A percentile compares a stretch with the other conserved stretches of the same genome.
Evolutionary conservation across 1,140 invertebrate species (phyloP).

Genomic region (Monochamus saltuarius): DNA sequence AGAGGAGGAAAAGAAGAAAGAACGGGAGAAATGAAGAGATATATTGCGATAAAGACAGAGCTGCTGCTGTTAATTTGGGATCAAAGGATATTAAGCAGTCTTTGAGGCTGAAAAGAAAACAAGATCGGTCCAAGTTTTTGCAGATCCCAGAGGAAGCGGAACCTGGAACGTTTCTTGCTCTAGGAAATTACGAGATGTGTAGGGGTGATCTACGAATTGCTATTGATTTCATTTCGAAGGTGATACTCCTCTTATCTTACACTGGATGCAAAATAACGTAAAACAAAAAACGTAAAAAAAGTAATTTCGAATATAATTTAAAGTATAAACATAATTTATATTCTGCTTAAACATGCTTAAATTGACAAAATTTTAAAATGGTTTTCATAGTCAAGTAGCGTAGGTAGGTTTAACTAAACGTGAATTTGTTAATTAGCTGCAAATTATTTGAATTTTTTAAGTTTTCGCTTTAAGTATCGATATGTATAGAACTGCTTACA

Average conservation of each 20-base stretch:
- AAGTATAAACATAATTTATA: too few relatives aligned
- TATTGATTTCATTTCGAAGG: constrained; percentile 78
- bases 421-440: too few relatives aligned
- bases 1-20: constrained; percentile 50
- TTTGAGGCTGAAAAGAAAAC: constrained; percentile 74
- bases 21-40: constrained; percentile 64
- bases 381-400: too few relatives aligned
- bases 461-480: too few relatives aligned
- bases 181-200: constrained; percentile 73
- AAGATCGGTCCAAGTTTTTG: constrained; percentile 71
- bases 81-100: constrained; percentile 80
- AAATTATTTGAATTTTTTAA: too few relatives aligned
- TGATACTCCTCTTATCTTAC: constrained; percentile 42
- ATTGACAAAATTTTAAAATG: too few relatives aligned
- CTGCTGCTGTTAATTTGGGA: constrained; percentile 83
- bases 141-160: constrained; percentile 79
- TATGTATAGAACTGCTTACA: too few relatives aligned
- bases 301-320: too few relatives aligned
- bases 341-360: too few relatives aligned
- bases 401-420: too few relatives aligned
- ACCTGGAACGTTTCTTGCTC: constrained; percentile 69
- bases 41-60: constrained; percentile 87
- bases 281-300: too few relatives aligned
- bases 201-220: constrained; percentile 69
- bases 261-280: too few relatives aligned